A percentile compares a stretch with the other conserved stretches of the same genome.
Evolutionary conservation across 2,888 invertebrate species (phyloP).

Genomic region (Hedya salicella): DNA sequence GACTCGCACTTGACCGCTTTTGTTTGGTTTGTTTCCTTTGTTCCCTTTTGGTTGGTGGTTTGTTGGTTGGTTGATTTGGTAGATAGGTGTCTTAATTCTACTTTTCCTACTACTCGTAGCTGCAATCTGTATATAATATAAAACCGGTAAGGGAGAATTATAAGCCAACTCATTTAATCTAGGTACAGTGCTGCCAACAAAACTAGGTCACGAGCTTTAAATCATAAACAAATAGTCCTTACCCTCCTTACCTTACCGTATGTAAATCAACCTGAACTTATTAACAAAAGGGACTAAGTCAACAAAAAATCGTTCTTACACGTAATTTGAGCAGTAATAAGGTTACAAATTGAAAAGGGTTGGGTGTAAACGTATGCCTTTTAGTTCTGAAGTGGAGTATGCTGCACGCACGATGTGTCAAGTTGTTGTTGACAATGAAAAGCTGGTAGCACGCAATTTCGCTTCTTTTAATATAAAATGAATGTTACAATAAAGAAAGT

Average conservation of each 20-base stretch:
- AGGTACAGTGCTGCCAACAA: constrained; percentile 11
- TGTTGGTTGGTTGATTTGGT: too few species aligned
- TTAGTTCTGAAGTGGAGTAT: neutral
- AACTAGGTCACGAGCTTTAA: constrained; percentile 35
- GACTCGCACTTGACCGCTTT: too few species aligned
- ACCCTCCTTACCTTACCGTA: constrained; percentile 29
- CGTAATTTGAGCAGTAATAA: neutral
- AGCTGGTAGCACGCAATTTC: constrained; percentile 17
- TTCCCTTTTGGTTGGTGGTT: too few species aligned
- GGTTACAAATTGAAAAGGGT: neutral
- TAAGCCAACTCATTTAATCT: constrained; percentile 26
- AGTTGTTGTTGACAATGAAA: constrained; percentile 31
- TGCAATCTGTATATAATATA: too few species aligned
- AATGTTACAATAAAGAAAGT: too few species aligned
- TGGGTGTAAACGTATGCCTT: neutral
- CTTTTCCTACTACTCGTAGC: too few species aligned
- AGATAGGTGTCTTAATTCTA: too few species aligned
- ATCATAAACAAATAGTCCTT: constrained; percentile 38
- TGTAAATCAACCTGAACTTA: constrained; percentile 13
- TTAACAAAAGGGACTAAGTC: constrained; percentile 2
- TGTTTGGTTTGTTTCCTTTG: too few species aligned
- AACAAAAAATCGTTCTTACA: neutral
- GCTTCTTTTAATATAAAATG: neutral
- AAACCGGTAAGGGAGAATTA: constrained; percentile 14
- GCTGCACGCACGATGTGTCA: constrained; percentile 23